phyloP scores from a whole-genome alignment of 2,113 vertebrate species.

The Mungos mungo region DNA sequence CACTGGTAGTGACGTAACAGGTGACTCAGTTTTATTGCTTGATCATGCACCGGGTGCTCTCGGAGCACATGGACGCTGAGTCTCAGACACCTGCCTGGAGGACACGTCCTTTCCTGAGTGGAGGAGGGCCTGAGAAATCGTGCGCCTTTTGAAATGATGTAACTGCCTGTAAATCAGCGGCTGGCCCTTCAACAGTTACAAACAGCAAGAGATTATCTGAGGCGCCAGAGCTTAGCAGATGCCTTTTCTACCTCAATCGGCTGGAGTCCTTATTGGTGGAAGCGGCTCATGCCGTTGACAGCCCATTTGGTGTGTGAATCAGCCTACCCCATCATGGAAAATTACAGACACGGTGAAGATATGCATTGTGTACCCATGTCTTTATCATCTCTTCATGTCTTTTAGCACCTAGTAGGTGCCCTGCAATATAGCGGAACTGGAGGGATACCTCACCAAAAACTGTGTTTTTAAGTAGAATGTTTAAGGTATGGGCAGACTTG shows the following conservation, averaged over 20 bases:
- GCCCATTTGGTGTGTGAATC: neutral
- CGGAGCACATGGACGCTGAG: neutral
- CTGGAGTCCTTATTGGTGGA: neutral
- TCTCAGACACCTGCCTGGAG: neutral
- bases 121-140: neutral
- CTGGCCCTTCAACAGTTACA: neutral
- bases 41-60: neutral
- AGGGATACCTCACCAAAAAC: neutral
- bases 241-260: neutral
- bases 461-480: neutral
- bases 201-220: conserved; percentile 53
- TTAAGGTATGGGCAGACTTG: neutral
- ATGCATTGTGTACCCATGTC: neutral
- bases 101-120: neutral
- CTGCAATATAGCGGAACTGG: neutral
- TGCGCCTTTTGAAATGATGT: neutral
- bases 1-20: neutral
- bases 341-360: neutral
- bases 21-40: neutral
- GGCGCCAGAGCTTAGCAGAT: conserved; percentile 42
- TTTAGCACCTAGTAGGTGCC: neutral
- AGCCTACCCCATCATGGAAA: neutral
- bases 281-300: neutral
- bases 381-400: neutral
- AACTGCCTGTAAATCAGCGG: conserved; percentile 14